These are phyloP conservation scores for Hippocampus zosterae DNA, from an alignment of 2,113 vertebrate species.

Conservation along the genomic window DNA sequence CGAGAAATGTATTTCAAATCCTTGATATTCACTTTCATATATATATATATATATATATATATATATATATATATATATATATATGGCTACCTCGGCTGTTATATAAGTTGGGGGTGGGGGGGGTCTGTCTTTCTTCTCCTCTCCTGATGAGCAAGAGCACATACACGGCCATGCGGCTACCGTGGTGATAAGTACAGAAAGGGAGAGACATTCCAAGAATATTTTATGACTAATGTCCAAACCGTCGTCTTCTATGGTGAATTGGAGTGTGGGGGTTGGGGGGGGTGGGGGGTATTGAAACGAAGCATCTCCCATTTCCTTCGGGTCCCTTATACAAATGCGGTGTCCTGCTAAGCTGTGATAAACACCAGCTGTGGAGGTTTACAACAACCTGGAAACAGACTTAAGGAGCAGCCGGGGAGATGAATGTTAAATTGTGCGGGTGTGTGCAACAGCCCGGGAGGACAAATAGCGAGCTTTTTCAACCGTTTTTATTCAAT, in stretches of 20 bases:
- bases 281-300: background rate
- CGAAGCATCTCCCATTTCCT: background rate
- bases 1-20: background rate
- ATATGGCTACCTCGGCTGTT: too few relatives aligned
- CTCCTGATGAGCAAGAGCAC: too few relatives aligned
- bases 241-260: background rate
- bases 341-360: background rate
- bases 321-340: background rate
- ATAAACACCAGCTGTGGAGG: conserved; percentile 3
- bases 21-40: background rate
- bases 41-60: too few relatives aligned
- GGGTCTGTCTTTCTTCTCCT: too few relatives aligned
- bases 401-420: background rate
- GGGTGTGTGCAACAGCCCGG: background rate
- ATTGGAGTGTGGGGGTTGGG: background rate
- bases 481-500: background rate
- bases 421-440: background rate
- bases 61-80: too few relatives aligned
- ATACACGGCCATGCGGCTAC: too few relatives aligned
- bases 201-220: background rate
- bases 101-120: too few relatives aligned
- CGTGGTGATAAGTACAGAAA: background rate
- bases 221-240: background rate
- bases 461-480: background rate
- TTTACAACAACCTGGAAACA: conserved; percentile 1